Evolutionary conservation across 2,113 vertebrate genomes (phyloP), one percentile per base, ranked within the genome.

Genomic region (Muntiacus muntjak): DNA sequence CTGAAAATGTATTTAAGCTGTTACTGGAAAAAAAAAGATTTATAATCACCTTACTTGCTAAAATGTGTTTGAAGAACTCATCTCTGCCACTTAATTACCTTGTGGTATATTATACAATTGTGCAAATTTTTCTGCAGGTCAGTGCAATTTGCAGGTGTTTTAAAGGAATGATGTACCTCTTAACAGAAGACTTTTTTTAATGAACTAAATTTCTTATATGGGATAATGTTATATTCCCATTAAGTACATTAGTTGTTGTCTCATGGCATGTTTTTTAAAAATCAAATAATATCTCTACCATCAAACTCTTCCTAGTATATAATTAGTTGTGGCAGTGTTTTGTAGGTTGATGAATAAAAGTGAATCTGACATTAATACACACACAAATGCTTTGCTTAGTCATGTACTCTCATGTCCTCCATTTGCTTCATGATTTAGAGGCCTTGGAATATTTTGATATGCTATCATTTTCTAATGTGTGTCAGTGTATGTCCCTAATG

Each of bases 281-380:
- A 23, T 93, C 21, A 87, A 25, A 97, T 96, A 91, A 90, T 95
- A 82, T 16, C 54, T 90, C 95, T 84, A 67, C 97, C 97, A 94
- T 89, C 25, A 96, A 45, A 97, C 82, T 94, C 92, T 95, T 97
- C 81, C 97, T 94, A 97, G 91, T 58, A 96, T 98, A 98, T 98
- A 99, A 98, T 98, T 98, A 98, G 98, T 97, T 82, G 58, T 97
- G 93, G 87, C 95, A 97, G 28, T 96, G 84, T 81, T 97, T 97
- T 90, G n/a, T 97, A 96, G 30, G 76, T 96, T 97, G 98, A 71
- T 98, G 89, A 97, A 45, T 87, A 76, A 94, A 98, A 87, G 36
- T 33, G 14, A 93, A 87, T 84, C 47, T 87, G 78, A 79, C 79
- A 91, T 91, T 89, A 92, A 89, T 21, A 62, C 40, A 55, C 89